Evolutionary conservation across 2,888 invertebrate species (phyloP).

Genomic region (Kuschelorhynchus macadamiae): DNA sequence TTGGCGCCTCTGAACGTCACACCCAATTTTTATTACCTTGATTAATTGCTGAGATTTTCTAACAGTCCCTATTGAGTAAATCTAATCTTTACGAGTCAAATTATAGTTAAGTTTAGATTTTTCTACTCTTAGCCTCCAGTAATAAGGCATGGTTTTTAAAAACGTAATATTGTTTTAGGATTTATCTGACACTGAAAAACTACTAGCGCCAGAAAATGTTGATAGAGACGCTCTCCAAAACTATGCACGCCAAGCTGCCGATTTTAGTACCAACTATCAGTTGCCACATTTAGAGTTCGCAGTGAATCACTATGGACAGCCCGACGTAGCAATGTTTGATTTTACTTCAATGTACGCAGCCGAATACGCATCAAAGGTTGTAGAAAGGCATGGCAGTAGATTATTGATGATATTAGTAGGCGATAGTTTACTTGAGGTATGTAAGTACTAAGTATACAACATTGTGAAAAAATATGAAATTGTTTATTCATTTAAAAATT

Average conservation of each 20-base stretch:
- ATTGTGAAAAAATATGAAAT: too few relatives aligned
- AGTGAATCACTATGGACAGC: constrained; percentile 96
- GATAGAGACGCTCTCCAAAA: constrained; percentile 89
- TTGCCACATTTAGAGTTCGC: constrained; percentile 94
- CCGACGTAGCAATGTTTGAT: constrained; percentile 98
- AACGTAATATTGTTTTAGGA: too few relatives aligned
- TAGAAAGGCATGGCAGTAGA: constrained; percentile 80
- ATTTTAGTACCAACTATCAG: constrained; percentile 91
- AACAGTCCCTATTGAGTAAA: too few relatives aligned
- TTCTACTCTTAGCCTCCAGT: too few relatives aligned
- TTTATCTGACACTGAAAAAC: constrained; percentile 88
- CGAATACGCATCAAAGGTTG: constrained; percentile 91
- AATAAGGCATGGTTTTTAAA: too few relatives aligned
- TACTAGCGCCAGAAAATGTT: constrained; percentile 91
- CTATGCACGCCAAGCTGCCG: constrained; percentile 95
- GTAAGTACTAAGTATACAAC: too few relatives aligned
- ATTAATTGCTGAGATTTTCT: too few relatives aligned
- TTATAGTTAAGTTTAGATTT: too few relatives aligned
- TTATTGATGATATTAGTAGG: constrained; percentile 93
- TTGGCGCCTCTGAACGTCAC: too few relatives aligned
- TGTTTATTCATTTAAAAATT: too few relatives aligned
- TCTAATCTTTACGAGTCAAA: too few relatives aligned
- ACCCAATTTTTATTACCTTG: too few relatives aligned
- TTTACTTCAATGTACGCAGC: constrained; percentile 99
- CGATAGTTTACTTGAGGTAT: constrained; percentile 92